Base-by-base conservation (phyloP, 1,140 invertebrate species). In the Asbolus verrucosus region DNA sequence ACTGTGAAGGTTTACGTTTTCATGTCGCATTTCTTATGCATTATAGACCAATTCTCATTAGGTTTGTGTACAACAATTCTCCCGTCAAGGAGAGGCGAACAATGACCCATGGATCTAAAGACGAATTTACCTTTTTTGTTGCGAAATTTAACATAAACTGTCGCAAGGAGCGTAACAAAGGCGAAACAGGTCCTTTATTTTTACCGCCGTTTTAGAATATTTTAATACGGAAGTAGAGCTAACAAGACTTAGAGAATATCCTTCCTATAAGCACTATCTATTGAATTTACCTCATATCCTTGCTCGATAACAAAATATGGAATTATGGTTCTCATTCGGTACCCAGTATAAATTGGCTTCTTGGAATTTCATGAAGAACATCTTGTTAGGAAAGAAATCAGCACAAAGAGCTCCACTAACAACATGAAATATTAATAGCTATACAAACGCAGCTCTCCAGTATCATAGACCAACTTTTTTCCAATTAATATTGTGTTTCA, bases 311-410 rank as follows among this genome's bases (percentile, higher is more conserved):
- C 21, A 27, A 54, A 27, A 54, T 54, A 54, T 54, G 19, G 13
- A 54, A 21, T 54, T 54, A 54, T 54, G 46, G 46, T 21, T 54
- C 46, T 54, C 21, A 30, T 54, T 54, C 46, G 27, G 9, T 54
- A 11, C 21, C 9, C 21, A 21, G 3, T 11, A 27, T 27, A 54
- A 54, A 54, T 54, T 54, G 46, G 46, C 46, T 54, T 13, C 46
- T 54, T 14, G 41, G 16, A 46, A 46, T 46, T 46, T 46, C 41
- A 21, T 46, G 41, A 46, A 27, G 27, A 54, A 54, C 46, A 54
- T 30, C 46, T 54, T 54, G 46, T 54, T 54, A 54, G 19, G 46
- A 21, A 54, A 27, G 11, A 54, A 54, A 54, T 54, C 46, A 54
- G 46, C 46, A 54, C 46, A 54, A 54, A 54, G 46, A 27, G 11